Evolutionary conservation across 2,113 vertebrate genomes (phyloP), one percentile per base, ranked within the genome.

Genomic region (Ceyx margarethae): DNA sequence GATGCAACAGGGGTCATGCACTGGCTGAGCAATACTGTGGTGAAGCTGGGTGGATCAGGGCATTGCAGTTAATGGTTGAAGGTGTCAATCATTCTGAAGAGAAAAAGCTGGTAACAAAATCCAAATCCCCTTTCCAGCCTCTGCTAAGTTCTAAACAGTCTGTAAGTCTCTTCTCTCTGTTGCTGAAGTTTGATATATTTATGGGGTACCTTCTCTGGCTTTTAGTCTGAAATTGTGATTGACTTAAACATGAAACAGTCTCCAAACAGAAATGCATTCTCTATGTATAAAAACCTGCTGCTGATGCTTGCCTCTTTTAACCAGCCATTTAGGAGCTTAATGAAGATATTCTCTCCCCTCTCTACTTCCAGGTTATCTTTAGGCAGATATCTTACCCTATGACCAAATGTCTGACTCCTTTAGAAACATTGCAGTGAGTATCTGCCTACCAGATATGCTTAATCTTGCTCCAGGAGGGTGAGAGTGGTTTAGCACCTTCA

Each of bases 51-150:
- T 43, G 23, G 53, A 73, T 88, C 83, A 93, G 79, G 87, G 81
- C 2, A 3, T 28, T 80, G 78, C 40, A 28, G 76, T 78, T 85
- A 88, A 64, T 65, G 82, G 57, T 14, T 90, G 79, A 85, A 88
- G 73, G 68, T 93, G n/a, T 73, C 65, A 67, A 92, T 93, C 26
- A 79, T 86, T 88, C 56, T 68, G 82, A 93, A 86, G 43, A 87
- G 80, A 88, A 86, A 90, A 93, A 85, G 68, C 72, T 95, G 68
- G 56, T 90, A 62, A 83, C 64, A 85, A 88, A 76, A 91, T 83
- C 43, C 40, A 85, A 71, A 91, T 90, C 65, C 20, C 33, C 80
- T 77, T 85, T 80, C 46, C 0, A 0, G 43, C 60, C 40, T 11
- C 80, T 85, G 57, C 60, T 67, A 53, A 60, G 21, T 71, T 84